These are phyloP conservation scores for Drosophila eugracilis DNA, from an alignment of 1,140 invertebrate genomes.

Conservation along the genomic window DNA sequence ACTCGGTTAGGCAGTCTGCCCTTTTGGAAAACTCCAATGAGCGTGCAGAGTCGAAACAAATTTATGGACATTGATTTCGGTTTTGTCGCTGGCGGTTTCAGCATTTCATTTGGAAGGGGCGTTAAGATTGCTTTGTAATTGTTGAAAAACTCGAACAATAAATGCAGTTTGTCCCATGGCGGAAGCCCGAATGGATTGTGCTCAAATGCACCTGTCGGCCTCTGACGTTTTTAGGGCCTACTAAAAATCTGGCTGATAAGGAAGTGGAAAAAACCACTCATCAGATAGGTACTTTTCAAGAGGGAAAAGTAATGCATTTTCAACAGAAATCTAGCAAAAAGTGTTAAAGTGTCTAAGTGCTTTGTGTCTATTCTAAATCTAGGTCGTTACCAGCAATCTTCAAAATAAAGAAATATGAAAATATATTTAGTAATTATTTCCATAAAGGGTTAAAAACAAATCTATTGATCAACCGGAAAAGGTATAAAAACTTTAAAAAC, in stretches of 20 bases:
- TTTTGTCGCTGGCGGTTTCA: slow-evolving; percentile 29
- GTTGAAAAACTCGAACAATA: slow-evolving; percentile 42
- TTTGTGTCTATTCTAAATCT: too few species aligned
- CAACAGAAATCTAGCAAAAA: neutral
- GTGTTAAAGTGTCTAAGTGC: too few species aligned
- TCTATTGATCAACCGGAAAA: too few species aligned
- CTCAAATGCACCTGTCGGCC: slow-evolving; percentile 42
- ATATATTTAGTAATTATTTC: too few species aligned
- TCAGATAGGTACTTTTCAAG: neutral
- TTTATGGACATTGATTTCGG: slow-evolving; percentile 64
- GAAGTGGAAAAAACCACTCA: neutral
- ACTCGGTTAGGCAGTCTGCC: slow-evolving; percentile 42
- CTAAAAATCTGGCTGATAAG: slow-evolving; percentile 18
- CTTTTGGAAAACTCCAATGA: slow-evolving; percentile 72
- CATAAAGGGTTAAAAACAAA: too few species aligned
- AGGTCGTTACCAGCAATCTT: too few species aligned
- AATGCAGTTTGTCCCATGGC: slow-evolving; percentile 54
- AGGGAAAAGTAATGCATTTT: neutral
- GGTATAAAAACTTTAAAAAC: too few species aligned
- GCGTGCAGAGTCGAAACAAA: slow-evolving; percentile 53
- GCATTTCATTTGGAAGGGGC: slow-evolving; percentile 1
- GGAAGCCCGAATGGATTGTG: slow-evolving; percentile 52
- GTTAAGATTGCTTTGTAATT: slow-evolving; percentile 40
- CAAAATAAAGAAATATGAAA: too few species aligned
- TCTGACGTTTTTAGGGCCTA: slow-evolving; percentile 18